phyloP scores from a whole-genome alignment of 2,888 invertebrate species.

The Phymatocera aterrima region DNA sequence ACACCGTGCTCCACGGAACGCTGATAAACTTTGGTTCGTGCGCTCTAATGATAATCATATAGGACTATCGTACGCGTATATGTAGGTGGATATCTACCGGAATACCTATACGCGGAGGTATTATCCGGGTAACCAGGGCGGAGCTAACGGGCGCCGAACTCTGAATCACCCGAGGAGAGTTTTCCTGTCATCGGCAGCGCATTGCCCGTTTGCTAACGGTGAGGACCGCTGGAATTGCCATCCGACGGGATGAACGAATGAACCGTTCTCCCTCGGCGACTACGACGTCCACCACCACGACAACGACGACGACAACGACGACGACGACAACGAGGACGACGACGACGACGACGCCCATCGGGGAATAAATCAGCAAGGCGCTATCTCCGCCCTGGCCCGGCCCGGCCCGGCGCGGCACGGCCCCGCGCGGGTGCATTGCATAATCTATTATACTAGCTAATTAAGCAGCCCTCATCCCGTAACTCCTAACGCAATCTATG shows the following conservation, averaged over 20 bases:
- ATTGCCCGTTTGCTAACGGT: conserved; percentile 49
- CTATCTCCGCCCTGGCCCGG: conserved; percentile 23
- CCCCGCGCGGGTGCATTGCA: conserved; percentile 12
- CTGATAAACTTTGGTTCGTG: conserved; percentile 58
- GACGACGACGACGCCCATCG: conserved; percentile 72
- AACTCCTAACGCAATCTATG: neutral
- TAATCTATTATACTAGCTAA: conserved; percentile 38
- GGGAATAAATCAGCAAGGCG: conserved; percentile 71
- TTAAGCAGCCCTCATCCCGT: neutral
- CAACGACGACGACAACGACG: too few relatives aligned
- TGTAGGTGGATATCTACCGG: too few relatives aligned
- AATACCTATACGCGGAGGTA: too few relatives aligned
- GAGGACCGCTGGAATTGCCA: conserved; percentile 69
- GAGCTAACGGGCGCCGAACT: conserved; percentile 74
- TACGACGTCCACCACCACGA: conserved; percentile 73
- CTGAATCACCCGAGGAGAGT: conserved; percentile 74
- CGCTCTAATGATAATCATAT: conserved; percentile 62
- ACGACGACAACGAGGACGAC: too few relatives aligned
- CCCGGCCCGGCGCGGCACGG: too few relatives aligned
- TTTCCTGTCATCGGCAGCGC: conserved; percentile 73
- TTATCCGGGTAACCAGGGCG: conserved; percentile 55
- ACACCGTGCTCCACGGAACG: conserved; percentile 5
- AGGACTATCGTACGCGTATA: conserved; percentile 59
- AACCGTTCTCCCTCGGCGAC: conserved; percentile 63
- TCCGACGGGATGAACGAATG: conserved; percentile 51